phyloP scores from a whole-genome alignment of 2,888 invertebrate species.

The Idaea aversata region DNA sequence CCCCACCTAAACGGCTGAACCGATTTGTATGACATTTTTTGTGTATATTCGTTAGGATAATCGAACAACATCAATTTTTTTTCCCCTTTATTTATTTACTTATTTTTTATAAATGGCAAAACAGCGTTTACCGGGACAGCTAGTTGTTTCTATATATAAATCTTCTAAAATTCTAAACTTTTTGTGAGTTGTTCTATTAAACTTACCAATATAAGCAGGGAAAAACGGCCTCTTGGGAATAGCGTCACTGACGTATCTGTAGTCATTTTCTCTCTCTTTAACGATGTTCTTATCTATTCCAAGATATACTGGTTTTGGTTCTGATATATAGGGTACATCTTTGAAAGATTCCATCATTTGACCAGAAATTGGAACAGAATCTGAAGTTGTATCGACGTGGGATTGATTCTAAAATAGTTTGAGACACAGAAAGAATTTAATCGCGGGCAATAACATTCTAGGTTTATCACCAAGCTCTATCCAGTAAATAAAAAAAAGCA shows the following conservation, averaged over 20 bases:
- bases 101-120: too few species aligned
- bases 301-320: slow-evolving; percentile 60
- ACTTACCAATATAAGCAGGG: slow-evolving; percentile 74
- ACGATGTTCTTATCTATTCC: slow-evolving; percentile 67
- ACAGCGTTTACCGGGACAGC: too few species aligned
- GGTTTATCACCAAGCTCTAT: too few species aligned
- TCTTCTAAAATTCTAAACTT: not conserved
- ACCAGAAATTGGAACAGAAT: slow-evolving; percentile 43
- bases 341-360: slow-evolving; percentile 59
- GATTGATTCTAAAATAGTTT: slow-evolving; percentile 41
- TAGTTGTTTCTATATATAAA: too few species aligned
- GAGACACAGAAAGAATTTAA: not conserved
- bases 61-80: too few species aligned
- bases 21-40: too few species aligned
- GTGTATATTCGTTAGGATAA: too few species aligned
- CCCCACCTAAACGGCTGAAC: too few species aligned
- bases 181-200: not conserved
- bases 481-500: too few species aligned
- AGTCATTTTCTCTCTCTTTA: slow-evolving; percentile 65
- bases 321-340: slow-evolving; percentile 35
- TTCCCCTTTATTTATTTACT: too few species aligned
- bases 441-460: too few species aligned
- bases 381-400: slow-evolving; percentile 22
- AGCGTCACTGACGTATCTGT: slow-evolving; percentile 73
- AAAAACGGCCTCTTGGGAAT: slow-evolving; percentile 70